These are phyloP conservation scores for Lamprotornis superbus DNA, from an alignment of 2,113 vertebrate genomes.

Conservation along the genomic window DNA sequence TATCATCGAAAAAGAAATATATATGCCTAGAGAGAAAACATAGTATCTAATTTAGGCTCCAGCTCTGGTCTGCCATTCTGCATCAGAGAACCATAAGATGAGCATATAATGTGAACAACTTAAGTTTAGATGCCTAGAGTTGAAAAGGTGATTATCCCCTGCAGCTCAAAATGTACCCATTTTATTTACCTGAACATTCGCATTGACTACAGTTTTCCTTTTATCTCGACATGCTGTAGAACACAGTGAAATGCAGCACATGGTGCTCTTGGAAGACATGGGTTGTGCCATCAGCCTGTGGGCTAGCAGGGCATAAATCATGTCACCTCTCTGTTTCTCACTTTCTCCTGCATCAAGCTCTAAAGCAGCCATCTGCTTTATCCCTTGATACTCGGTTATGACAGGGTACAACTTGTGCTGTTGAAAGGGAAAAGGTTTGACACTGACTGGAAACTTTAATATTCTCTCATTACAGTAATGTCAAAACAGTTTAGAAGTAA, in stretches of 20 bases:
- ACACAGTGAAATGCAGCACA: background rate
- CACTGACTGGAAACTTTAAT: background rate
- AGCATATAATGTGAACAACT: background rate
- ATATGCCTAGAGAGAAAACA: background rate
- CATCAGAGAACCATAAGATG: background rate
- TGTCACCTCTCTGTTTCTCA: background rate
- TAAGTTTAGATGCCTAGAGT: background rate
- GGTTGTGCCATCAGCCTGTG: accelerated
- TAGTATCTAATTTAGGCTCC: background rate
- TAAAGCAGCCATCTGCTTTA: background rate
- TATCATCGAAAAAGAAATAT: background rate
- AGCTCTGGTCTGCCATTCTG: background rate
- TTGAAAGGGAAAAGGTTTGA: background rate
- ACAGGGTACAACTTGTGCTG: background rate
- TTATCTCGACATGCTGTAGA: background rate
- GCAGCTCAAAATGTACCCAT: background rate
- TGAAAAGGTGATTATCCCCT: background rate
- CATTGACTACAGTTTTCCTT: background rate
- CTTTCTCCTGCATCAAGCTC: background rate
- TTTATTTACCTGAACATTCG: background rate
- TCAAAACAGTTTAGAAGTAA: background rate
- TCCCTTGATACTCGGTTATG: background rate
- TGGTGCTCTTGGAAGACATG: background rate
- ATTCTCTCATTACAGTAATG: background rate
- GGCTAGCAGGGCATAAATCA: background rate